Evolutionary conservation across 1,140 invertebrate genomes (phyloP).

Genomic region (Drosophila saltans): DNA sequence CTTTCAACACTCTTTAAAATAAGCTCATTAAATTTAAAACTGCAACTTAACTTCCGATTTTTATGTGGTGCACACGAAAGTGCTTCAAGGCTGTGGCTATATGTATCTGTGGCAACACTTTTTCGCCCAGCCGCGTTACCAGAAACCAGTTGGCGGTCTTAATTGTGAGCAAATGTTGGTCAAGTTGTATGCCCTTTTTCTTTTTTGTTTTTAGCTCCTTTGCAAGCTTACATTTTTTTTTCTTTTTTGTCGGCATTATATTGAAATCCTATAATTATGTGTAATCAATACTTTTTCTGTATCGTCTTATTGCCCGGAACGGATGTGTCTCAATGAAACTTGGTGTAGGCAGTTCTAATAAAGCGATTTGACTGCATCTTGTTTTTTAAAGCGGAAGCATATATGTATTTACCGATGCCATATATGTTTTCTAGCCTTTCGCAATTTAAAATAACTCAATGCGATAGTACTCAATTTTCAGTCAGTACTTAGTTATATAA

Average conservation of each 20-base stretch:
- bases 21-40: constrained; percentile 75
- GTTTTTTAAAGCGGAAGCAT: constrained; percentile 43
- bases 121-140: constrained; percentile 1
- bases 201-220: constrained; percentile 33
- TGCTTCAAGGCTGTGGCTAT: constrained; percentile 7
- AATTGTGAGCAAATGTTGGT: constrained; percentile 73
- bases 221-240: constrained; percentile 37
- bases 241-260: constrained; percentile 34
- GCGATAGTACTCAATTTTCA: too few species aligned
- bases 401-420: not conserved
- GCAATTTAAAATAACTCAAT: too few species aligned
- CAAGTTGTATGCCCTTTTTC: constrained; percentile 50
- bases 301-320: constrained; percentile 64
- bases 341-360: constrained; percentile 45
- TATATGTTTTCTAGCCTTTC: too few species aligned
- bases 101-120: not conserved
- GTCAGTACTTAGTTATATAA: too few species aligned
- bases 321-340: constrained; percentile 43
- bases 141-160: constrained; percentile 68
- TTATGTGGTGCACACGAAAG: constrained; percentile 58
- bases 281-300: constrained; percentile 75
- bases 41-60: constrained; percentile 79
- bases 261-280: constrained; percentile 76
- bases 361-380: constrained; percentile 53
- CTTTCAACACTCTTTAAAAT: constrained; percentile 79